Evolutionary conservation across 2,113 vertebrate genomes (phyloP).

Genomic region (Oncorhynchus mykiss): DNA sequence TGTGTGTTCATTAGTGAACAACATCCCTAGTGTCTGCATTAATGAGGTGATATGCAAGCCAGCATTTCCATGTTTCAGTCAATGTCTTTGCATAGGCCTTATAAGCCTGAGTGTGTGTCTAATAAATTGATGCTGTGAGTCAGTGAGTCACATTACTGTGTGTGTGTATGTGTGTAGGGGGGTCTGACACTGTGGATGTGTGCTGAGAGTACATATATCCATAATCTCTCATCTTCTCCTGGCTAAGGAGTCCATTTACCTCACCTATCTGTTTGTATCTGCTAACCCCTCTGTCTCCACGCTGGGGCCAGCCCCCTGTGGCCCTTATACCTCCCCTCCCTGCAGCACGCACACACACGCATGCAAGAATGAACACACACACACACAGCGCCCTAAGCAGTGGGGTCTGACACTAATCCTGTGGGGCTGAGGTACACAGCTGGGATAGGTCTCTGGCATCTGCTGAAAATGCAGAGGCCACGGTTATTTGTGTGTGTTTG

Average conservation of each 20-base stretch:
- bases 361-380: neutral
- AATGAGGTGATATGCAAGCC: too few relatives aligned
- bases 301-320: too few relatives aligned
- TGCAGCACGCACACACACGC: neutral
- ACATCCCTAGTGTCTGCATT: too few relatives aligned
- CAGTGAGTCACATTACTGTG: too few relatives aligned
- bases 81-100: too few relatives aligned
- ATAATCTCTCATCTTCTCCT: constrained; percentile 7
- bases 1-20: too few relatives aligned
- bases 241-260: constrained; percentile 40
- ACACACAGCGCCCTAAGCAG: constrained; percentile 16
- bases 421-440: constrained; percentile 25
- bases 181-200: neutral
- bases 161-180: too few relatives aligned
- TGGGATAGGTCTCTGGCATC: constrained; percentile 9
- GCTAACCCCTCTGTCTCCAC: constrained; percentile 26
- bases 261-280: neutral
- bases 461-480: neutral
- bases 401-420: constrained; percentile 39
- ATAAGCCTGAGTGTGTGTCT: too few relatives aligned
- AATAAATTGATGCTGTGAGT: too few relatives aligned
- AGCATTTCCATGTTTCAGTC: too few relatives aligned
- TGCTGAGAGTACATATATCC: neutral
- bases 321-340: too few relatives aligned
- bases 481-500: too few relatives aligned